phyloP scores from a whole-genome alignment of 2,888 invertebrate species.

The Tryphoninae sp. region DNA sequence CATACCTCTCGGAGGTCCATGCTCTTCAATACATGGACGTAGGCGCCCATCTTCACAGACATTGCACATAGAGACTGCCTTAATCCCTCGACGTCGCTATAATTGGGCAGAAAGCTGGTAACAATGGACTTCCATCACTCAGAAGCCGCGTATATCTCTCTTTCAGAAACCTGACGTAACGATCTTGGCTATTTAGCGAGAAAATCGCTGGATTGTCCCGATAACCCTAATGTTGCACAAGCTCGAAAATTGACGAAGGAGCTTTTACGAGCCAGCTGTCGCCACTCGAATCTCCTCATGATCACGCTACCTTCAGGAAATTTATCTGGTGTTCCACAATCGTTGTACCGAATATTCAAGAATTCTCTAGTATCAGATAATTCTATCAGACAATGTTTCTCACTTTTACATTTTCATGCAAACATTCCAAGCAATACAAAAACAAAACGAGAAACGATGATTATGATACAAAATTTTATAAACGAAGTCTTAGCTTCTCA shows the following conservation, averaged over 20 bases:
- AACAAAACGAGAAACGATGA: too few species aligned
- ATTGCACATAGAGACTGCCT: slow-evolving; percentile 5
- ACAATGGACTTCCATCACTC: slow-evolving; percentile 67
- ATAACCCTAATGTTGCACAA: slow-evolving; percentile 5
- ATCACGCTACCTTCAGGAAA: neutral
- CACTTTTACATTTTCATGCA: too few species aligned
- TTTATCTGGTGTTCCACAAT: neutral
- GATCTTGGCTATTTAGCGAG: slow-evolving; percentile 7
- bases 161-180: slow-evolving; percentile 27
- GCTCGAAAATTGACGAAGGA: slow-evolving; percentile 1
- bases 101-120: slow-evolving; percentile 68
- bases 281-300: neutral
- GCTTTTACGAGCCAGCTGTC: neutral
- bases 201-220: neutral
- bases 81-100: slow-evolving; percentile 64
- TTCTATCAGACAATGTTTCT: too few species aligned
- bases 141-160: neutral
- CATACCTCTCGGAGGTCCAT: neutral
- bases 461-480: too few species aligned
- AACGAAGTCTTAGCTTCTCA: too few species aligned
- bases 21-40: neutral
- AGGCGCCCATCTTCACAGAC: neutral
- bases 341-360: too few species aligned
- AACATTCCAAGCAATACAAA: too few species aligned
- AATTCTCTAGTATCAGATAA: too few species aligned